These are phyloP conservation scores for Planiliza haematocheilus DNA, from an alignment of 2,113 vertebrate species.

Conservation along the genomic window DNA sequence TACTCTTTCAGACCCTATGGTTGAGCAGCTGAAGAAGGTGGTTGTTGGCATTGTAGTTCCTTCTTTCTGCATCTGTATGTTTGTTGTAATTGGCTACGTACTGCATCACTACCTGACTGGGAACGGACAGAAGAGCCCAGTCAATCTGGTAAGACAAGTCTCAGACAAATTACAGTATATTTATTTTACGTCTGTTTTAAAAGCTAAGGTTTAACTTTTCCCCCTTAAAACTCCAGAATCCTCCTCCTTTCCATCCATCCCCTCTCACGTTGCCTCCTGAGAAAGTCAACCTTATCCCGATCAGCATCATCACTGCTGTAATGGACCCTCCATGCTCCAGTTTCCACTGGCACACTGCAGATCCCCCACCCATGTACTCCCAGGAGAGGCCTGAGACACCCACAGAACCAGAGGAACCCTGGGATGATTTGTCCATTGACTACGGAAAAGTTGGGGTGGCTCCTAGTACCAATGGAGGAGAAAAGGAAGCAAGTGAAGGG, in stretches of 20 bases:
- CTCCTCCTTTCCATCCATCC: neutral
- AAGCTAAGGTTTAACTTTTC: neutral
- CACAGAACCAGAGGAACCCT: neutral
- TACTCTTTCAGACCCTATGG: conserved; percentile 64
- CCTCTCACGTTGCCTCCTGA: conserved; percentile 10
- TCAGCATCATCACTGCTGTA: neutral
- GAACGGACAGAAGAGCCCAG: conserved; percentile 60
- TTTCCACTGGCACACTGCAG: accelerated
- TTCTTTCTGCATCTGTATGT: conserved; percentile 41
- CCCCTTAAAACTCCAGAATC: conserved; percentile 34
- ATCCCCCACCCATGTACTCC: conserved; percentile 14
- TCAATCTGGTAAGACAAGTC: conserved; percentile 61
- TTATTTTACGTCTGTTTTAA: neutral
- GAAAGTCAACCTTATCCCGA: neutral
- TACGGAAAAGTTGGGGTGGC: conserved; percentile 41
- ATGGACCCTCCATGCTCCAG: neutral
- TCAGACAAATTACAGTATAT: no score
- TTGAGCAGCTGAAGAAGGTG: conserved; percentile 42
- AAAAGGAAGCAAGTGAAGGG: neutral
- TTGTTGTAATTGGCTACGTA: conserved; percentile 49
- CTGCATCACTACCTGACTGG: conserved; percentile 67
- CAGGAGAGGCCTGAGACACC: neutral
- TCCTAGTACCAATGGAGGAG: neutral
- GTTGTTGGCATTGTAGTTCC: conserved; percentile 65
- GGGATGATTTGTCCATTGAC: conserved; percentile 4